Evolutionary conservation across 2,888 invertebrate species (phyloP).

Genomic region (Phytoseiulus persimilis): DNA sequence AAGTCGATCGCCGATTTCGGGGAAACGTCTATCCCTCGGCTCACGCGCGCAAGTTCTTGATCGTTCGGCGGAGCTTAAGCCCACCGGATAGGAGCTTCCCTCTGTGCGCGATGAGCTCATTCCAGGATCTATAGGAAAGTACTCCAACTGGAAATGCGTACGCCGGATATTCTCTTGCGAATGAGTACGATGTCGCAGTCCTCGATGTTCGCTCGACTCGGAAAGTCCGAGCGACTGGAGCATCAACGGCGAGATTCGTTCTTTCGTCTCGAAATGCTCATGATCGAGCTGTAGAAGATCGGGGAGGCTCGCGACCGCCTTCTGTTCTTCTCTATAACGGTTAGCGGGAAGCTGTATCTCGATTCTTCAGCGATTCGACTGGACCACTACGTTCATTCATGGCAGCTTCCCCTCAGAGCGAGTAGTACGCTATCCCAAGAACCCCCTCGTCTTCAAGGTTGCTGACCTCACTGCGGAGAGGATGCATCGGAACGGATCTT

Average conservation of each 20-base stretch:
- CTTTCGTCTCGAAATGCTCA: neutral
- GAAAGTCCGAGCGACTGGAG: no score
- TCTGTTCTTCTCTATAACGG: neutral
- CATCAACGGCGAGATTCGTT: neutral
- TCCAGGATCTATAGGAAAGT: neutral
- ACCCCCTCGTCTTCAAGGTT: constrained; percentile 5
- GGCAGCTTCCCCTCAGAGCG: neutral
- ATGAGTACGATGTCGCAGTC: neutral
- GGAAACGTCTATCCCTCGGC: neutral
- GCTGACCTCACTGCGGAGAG: neutral
- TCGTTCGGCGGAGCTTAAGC: neutral
- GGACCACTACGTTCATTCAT: constrained; percentile 5
- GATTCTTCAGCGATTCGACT: neutral
- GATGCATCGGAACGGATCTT: neutral
- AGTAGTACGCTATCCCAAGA: neutral
- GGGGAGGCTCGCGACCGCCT: neutral
- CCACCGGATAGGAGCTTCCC: neutral
- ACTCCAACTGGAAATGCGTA: neutral
- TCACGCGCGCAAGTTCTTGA: neutral
- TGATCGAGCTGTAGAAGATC: neutral
- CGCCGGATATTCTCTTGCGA: neutral
- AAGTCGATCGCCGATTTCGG: neutral
- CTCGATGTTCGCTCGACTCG: no score
- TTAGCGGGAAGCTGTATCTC: neutral
- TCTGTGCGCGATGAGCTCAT: neutral